Conservation (phyloP, 2,797 vertebrate species). For the Kryptopterus vitreolus region DNA sequence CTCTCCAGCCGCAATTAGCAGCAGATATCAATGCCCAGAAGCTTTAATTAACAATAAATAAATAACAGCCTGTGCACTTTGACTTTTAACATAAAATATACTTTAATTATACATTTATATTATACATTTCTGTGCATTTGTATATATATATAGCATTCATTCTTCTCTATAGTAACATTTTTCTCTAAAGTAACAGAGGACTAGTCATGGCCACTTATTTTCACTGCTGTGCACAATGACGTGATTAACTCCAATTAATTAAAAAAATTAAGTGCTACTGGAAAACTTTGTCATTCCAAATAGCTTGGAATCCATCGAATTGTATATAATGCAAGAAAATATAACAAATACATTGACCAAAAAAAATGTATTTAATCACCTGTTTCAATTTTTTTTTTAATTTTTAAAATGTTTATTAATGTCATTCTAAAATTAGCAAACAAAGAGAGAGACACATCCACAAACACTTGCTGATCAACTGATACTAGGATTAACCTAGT, state of each 20-base stretch:
- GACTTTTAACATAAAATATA: background rate
- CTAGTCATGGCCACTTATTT: background rate
- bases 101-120: background rate
- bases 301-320: slow-evolving; percentile 70
- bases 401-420: too few species aligned
- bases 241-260: slow-evolving; percentile 78
- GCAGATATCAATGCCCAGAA: slow-evolving; percentile 39
- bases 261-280: slow-evolving; percentile 72
- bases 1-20: slow-evolving; percentile 62
- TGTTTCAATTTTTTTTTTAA: too few species aligned
- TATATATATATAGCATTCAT: too few species aligned
- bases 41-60: slow-evolving; percentile 47
- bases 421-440: slow-evolving; percentile 68
- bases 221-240: slow-evolving; percentile 11
- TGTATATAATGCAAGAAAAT: slow-evolving; percentile 60
- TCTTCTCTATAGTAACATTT: background rate
- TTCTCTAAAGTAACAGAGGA: background rate
- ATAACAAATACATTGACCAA: slow-evolving; percentile 76
- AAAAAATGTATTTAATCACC: too few species aligned
- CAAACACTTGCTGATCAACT: slow-evolving; percentile 64
- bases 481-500: background rate
- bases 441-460: slow-evolving; percentile 63
- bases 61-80: slow-evolving; percentile 16
- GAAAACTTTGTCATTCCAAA: slow-evolving; percentile 69
- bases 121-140: slow-evolving; percentile 48